Evolutionary conservation across 2,888 invertebrate genomes (phyloP).

Genomic region (Serripes groenlandicus): DNA sequence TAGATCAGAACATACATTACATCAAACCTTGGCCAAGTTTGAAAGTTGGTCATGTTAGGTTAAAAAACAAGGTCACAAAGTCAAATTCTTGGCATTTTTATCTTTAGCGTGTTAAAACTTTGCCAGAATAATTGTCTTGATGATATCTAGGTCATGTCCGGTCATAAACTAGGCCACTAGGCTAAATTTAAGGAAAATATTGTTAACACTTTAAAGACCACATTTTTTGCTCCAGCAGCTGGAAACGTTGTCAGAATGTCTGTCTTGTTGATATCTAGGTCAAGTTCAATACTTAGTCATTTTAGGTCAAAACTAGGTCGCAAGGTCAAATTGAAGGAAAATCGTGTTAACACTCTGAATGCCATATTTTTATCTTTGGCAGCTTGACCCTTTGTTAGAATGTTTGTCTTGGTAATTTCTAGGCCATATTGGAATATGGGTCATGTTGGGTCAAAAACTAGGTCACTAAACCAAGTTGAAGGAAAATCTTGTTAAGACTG

Average conservation of each 20-base stretch:
- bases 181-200: background rate
- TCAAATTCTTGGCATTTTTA: background rate
- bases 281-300: background rate
- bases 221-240: background rate
- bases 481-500: no score
- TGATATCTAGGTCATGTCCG: background rate
- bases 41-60: background rate
- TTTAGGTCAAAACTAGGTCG: background rate
- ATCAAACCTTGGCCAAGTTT: background rate
- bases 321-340: background rate
- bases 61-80: background rate
- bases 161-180: background rate
- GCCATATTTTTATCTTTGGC: no score
- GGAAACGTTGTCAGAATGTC: background rate
- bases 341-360: no score
- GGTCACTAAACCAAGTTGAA: no score
- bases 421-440: no score
- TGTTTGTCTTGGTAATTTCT: no score
- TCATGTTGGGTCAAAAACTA: no score
- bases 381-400: no score
- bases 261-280: background rate
- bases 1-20: background rate
- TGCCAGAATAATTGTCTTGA: background rate
- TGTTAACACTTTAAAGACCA: background rate
- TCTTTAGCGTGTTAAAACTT: background rate